Evolutionary conservation across 2,797 vertebrate genomes (phyloP), one percentile per base, ranked within the genome.

Genomic region (Cuniculus paca): DNA sequence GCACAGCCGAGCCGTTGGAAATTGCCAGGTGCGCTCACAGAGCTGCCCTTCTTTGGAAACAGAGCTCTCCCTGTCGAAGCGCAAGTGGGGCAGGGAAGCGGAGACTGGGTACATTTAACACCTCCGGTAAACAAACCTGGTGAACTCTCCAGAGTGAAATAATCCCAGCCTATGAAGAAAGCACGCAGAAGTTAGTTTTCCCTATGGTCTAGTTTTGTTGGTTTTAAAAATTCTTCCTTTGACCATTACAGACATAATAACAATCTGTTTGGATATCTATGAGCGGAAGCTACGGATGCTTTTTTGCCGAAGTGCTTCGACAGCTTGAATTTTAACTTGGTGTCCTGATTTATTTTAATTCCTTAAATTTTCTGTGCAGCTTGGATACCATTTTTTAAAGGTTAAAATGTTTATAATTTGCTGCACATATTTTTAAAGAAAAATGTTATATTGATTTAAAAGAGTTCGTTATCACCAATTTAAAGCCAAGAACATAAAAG

Each of bases 271-370:
- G 58, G 16, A 36, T 81, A 13, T 22, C 11, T 52, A 65, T 45
- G 5, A 80, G 10, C 14, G 19, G 14, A 90, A 83, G 34, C 24
- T 65, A 87, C 79, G 56, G 34, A 28, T 72, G 5, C 17, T 31
- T 79, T 75, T 94, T 91, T 74, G 61, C 63, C 28, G 14, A 88
- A 68, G 36, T 74, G 61, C 80, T 90, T 90, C 83, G 75, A 31
- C 68, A 86, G 50, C 90, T 94, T 74, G 77, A 87, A 74, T 79
- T 94, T 95, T 89, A 50, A 78, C 26, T 94, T 78, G 7, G 36
- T 61, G 45, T 75, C 56, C 42, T 63, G 34, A 75, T 92, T 94
- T 88, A 72, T 88, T 82, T 78, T 79, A n/a, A 92, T 84, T 34
- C 0, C 20, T 75, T 83, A 74, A 61, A 58, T 77, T 83, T n/a